A percentile compares a stretch with the other conserved stretches of the same genome.
phyloP scores from a whole-genome alignment of 1,140 invertebrate genomes.

The Lysiphlebus fabarum region DNA sequence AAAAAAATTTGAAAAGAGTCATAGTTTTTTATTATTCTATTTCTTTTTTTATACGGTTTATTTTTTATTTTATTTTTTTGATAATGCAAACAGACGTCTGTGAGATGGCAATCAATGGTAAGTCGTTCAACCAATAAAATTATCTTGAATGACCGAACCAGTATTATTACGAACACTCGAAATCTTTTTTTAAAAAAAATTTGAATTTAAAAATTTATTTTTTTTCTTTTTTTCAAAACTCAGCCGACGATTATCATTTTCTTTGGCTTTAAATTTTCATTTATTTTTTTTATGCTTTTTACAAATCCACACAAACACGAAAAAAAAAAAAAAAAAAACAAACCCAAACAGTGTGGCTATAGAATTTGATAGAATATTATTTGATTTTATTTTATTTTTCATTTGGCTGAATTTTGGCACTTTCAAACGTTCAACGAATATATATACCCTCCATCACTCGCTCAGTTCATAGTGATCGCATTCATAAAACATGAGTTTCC shows the following conservation, averaged over 20 bases:
- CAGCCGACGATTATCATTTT: background rate
- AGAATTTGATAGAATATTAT: background rate
- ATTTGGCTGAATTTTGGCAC: constrained; percentile 12
- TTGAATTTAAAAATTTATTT: constrained; percentile 16
- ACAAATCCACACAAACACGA: too few species aligned
- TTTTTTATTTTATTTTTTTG: constrained; percentile 2
- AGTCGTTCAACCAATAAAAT: constrained; percentile 31
- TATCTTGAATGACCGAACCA: constrained; percentile 30
- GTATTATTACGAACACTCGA: constrained; percentile 28
- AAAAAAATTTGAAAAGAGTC: too few species aligned
- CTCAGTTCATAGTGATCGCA: constrained; percentile 31
- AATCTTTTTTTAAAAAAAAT: constrained; percentile 29
- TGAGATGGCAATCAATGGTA: constrained; percentile 30
- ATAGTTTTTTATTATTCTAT: background rate
- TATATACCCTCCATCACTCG: constrained; percentile 1
- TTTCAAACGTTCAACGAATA: background rate
- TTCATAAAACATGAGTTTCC: constrained; percentile 51
- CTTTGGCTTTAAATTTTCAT: constrained; percentile 1
- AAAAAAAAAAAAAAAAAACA: too few species aligned
- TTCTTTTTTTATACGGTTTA: background rate
- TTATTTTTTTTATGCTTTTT: background rate
- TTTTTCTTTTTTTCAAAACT: too few species aligned
- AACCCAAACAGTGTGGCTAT: background rate
- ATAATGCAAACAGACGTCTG: constrained; percentile 9
- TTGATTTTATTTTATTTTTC: constrained; percentile 4